Conservation (phyloP, 2,113 vertebrate genomes). For the Vidua chalybeata region DNA sequence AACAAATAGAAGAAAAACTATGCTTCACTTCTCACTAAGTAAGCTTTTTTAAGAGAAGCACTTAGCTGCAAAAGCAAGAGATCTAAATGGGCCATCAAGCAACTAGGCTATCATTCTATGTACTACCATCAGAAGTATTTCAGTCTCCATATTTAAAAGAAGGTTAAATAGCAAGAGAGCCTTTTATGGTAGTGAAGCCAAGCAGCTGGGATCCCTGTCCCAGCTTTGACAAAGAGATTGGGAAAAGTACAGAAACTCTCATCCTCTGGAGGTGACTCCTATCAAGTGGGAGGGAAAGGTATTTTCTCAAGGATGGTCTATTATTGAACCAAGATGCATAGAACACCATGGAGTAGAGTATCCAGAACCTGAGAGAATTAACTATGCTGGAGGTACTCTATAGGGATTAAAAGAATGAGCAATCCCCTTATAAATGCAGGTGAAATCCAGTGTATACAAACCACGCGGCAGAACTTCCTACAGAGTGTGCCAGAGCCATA, state of each 20-base stretch:
- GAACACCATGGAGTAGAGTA: not conserved
- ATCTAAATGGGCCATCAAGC: not conserved
- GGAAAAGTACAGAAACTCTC: not conserved
- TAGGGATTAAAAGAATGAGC: not conserved
- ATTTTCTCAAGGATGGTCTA: not conserved
- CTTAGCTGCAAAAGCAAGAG: not conserved
- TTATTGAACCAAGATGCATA: accelerated
- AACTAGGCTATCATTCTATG: not conserved
- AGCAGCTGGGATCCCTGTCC: not conserved
- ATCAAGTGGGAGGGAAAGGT: not conserved
- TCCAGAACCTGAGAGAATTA: not conserved
- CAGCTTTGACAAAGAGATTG: not conserved
- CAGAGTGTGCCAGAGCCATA: accelerated
- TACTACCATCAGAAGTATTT: not conserved
- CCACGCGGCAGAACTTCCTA: not conserved
- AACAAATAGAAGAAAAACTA: not conserved
- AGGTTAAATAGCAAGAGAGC: not conserved
- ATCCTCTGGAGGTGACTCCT: not conserved
- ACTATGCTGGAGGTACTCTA: not conserved
- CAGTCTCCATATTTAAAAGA: not conserved
- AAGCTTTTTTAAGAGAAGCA: not conserved
- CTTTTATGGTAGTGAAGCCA: not conserved
- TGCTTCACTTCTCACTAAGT: not conserved
- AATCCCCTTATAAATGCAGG: not conserved
- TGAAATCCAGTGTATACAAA: not conserved